Conservation (phyloP, 2,888 invertebrate genomes). For the Candidula unifasciata region DNA sequence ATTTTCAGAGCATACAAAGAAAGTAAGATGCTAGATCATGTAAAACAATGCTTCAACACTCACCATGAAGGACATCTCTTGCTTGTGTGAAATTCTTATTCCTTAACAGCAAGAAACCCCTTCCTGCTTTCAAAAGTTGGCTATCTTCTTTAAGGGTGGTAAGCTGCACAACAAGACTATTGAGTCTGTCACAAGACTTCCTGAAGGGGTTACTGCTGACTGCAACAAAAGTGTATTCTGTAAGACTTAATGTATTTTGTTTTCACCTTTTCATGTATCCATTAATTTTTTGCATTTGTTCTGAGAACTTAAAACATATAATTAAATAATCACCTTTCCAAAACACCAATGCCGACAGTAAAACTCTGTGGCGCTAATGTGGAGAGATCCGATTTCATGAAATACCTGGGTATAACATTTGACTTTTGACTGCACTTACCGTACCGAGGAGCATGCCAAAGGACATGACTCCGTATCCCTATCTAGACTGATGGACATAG, state of each 20-base stretch:
- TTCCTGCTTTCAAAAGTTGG: conserved; percentile 51
- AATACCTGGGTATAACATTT: too few relatives aligned
- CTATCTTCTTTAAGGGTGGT: conserved; percentile 30
- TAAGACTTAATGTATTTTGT: not conserved
- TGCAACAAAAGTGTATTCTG: not conserved
- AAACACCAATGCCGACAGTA: too few relatives aligned
- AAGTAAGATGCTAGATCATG: not conserved
- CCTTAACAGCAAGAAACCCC: conserved; percentile 58
- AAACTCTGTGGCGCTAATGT: too few relatives aligned
- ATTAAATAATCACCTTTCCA: too few relatives aligned
- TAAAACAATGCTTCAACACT: conserved; percentile 12
- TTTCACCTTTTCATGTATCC: not conserved
- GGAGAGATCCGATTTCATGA: too few relatives aligned
- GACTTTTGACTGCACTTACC: too few relatives aligned
- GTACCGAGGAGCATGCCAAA: too few relatives aligned
- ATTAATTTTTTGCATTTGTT: not conserved
- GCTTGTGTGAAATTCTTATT: conserved; percentile 60
- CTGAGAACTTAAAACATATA: too few relatives aligned
- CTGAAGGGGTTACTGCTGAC: not conserved
- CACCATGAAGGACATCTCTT: conserved; percentile 60
- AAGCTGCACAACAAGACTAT: conserved; percentile 20
- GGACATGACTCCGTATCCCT: too few relatives aligned
- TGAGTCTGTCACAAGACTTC: conserved; percentile 27
- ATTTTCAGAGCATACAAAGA: too few relatives aligned
- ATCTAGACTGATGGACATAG: too few relatives aligned